phyloP scores from a whole-genome alignment of 2,888 invertebrate genomes.

The Parascotia fuliginaria region DNA sequence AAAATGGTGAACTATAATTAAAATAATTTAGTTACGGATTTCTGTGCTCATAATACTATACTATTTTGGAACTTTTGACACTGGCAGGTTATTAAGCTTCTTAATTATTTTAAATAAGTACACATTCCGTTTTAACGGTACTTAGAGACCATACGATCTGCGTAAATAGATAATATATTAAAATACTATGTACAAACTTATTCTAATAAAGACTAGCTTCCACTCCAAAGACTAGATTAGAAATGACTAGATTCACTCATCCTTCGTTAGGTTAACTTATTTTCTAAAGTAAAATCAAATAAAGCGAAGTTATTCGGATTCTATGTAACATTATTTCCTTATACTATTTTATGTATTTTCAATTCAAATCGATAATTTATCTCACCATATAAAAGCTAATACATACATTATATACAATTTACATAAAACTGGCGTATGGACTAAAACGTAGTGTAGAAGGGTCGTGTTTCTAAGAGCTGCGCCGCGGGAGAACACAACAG shows the following conservation, averaged over 20 bases:
- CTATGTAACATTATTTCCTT: conserved; percentile 54
- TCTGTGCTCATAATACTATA: not conserved
- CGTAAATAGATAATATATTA: conserved; percentile 30
- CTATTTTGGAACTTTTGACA: not conserved
- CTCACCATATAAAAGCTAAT: not conserved
- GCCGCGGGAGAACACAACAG: too few species aligned
- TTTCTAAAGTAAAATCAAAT: conserved; percentile 44
- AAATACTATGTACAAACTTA: conserved; percentile 38
- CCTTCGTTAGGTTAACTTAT: conserved; percentile 35
- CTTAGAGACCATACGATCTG: conserved; percentile 17
- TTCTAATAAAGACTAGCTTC: conserved; percentile 28
- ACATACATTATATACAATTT: conserved; percentile 3
- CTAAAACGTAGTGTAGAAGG: too few species aligned
- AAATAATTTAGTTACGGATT: not conserved
- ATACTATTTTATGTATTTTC: conserved; percentile 9
- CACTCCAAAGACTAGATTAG: conserved; percentile 46
- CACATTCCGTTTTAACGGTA: conserved; percentile 35
- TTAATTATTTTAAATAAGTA: conserved; percentile 24
- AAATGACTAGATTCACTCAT: conserved; percentile 78
- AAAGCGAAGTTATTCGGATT: conserved; percentile 67
- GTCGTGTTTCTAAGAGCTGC: too few species aligned
- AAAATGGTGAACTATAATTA: too few species aligned
- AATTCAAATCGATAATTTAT: conserved; percentile 4
- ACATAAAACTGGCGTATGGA: not conserved
- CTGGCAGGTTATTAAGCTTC: conserved; percentile 9